Base-by-base conservation (phyloP, 2,113 vertebrate genomes). In the Psettodes erumei region DNA sequence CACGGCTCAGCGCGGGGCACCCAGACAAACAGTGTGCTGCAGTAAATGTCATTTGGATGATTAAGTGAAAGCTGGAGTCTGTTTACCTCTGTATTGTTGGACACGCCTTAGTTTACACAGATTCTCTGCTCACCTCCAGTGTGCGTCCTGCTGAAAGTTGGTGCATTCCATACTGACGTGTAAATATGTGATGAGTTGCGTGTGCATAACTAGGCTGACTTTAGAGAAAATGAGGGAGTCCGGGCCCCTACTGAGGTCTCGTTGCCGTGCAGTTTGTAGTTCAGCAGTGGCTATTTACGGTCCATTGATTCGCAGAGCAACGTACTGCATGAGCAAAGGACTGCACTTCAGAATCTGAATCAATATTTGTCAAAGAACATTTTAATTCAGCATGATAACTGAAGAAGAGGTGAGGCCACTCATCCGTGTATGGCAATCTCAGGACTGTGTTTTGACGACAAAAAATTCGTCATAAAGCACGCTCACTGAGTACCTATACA, bases 81-180 rank as follows among this genome's bases (percentile, higher is more conserved):
- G 25, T 50, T 60, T 6, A 28, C 10, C 11, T 58, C 6, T 48
- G 4, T 35, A 15, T 42, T 42, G 2, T 19, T 21, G 8, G 54
- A 50, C 61, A 75, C 71, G 43, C 72, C 75, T 81, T 53, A 58
- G 55, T 75, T 59, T 50, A 64, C 43, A 56, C 21, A 30, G 10
- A 42, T 18, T n/a, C n/a, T 51, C 40, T 37, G 2, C n/a, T 48
- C 3, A 6, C 5, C 37, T 45, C 21, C 33, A 21, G 8, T 9
- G 2, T 43, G 23, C 25, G 19, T 56, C 23, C 35, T 50, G 23
- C 5, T 13, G 32, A 65, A 68, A 70, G 35, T 50, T 45, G 11
- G 3, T 59, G 37, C 43, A 8, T 8, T 40, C 3, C 6, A 21
- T 15, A 10, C 23, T 61, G 27, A 71, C 53, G 43, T 65, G 40